Conservation (phyloP, 2,113 vertebrate genomes). For the Stercorarius parasiticus region DNA sequence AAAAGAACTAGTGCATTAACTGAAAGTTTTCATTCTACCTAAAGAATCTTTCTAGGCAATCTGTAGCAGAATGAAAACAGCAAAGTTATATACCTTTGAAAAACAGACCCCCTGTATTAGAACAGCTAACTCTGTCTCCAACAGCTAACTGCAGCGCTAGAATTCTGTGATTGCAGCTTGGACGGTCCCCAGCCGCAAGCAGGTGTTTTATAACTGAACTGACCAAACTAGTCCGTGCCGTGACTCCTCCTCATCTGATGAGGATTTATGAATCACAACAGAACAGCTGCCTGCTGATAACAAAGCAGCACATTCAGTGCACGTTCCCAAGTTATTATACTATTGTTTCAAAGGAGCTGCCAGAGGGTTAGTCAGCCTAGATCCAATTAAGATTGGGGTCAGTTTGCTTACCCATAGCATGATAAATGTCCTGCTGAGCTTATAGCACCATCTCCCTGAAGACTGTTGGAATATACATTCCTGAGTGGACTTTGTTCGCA, state of each 20-base stretch:
- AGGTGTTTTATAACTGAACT: not conserved
- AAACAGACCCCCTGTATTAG: not conserved
- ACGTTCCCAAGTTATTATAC: not conserved
- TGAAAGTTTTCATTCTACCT: not conserved
- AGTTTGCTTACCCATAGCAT: not conserved
- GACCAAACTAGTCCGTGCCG: not conserved
- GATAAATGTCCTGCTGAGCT: not conserved
- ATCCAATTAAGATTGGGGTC: slow-evolving; percentile 21
- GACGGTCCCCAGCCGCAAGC: not conserved
- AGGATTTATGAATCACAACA: not conserved
- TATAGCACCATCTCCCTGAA: not conserved
- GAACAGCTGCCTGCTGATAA: not conserved
- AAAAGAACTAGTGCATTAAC: not conserved
- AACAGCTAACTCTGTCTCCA: not conserved
- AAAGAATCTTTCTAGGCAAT: not conserved
- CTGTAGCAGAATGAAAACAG: not conserved
- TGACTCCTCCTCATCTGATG: not conserved
- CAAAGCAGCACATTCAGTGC: not conserved
- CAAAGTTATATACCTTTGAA: not conserved
- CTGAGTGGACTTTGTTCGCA: not conserved
- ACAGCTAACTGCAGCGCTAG: rapidly evolving
- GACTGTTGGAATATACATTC: too few relatives aligned
- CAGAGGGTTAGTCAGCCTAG: not conserved
- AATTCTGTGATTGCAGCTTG: rapidly evolving
- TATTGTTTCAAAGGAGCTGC: not conserved